A percentile compares a stretch with the other conserved stretches of the same genome.
These are phyloP conservation scores for Ashinkailepas kermadecensis DNA, from an alignment of 2,888 invertebrate species.

Conservation along the genomic window DNA sequence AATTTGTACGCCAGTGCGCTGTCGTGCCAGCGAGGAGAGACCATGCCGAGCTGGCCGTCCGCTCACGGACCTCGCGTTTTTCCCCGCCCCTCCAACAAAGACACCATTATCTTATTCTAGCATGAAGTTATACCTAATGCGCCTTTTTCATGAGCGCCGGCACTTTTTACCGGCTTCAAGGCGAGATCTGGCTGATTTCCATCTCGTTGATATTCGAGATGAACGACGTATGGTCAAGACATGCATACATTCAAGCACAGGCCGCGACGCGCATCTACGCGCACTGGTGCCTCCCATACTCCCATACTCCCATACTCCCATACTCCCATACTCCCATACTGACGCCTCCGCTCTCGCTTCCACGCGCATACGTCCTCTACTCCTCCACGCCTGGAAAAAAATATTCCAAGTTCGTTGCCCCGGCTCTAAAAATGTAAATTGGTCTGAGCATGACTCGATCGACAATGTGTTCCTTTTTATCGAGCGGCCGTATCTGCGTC, in stretches of 20 bases:
- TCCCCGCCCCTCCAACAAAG: not conserved
- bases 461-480: conserved; percentile 21
- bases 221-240: not conserved
- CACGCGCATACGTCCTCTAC: too few species aligned
- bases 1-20: not conserved
- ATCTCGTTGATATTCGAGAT: conserved; percentile 21
- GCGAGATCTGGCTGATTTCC: conserved; percentile 18
- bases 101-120: conserved; percentile 18
- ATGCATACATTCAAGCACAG: not conserved
- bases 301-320: too few species aligned
- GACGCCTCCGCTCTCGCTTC: too few species aligned
- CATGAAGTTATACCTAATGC: conserved; percentile 22
- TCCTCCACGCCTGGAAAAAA: not conserved
- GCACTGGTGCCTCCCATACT: too few species aligned
- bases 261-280: not conserved
- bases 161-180: conserved; percentile 17
- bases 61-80: conserved; percentile 4
- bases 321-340: too few species aligned
- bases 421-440: conserved; percentile 23
- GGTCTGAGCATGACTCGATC: conserved; percentile 17
- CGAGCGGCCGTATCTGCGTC: not conserved
- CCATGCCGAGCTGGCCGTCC: not conserved
- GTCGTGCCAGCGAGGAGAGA: not conserved
- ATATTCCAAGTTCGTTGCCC: conserved; percentile 9
- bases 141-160: conserved; percentile 1